Conservation (phyloP, 1,140 invertebrate genomes). For the Cherax destructor region DNA sequence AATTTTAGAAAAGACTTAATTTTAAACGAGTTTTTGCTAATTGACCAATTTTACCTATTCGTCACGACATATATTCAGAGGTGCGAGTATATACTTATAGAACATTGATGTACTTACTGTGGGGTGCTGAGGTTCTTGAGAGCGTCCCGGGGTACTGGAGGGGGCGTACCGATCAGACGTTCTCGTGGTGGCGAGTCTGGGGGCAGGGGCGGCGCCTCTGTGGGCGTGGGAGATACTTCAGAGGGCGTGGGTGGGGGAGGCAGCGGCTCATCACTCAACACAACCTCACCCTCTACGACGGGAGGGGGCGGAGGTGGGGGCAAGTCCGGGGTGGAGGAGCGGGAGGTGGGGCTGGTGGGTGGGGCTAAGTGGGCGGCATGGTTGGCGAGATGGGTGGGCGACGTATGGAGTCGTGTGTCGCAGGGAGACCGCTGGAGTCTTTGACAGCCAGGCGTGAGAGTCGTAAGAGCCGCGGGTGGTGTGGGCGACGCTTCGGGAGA, state of each 20-base stretch:
- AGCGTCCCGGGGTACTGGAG: conserved; percentile 21
- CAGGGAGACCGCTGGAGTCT: conserved; percentile 25
- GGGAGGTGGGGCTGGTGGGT: conserved; percentile 57
- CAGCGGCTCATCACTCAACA: conserved; percentile 72
- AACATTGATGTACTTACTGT: conserved; percentile 37
- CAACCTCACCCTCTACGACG: conserved; percentile 58
- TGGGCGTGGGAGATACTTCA: conserved; percentile 45
- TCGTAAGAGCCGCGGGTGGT: neutral
- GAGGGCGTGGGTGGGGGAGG: conserved; percentile 73
- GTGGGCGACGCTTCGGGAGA: conserved; percentile 42
- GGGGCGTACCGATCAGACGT: conserved; percentile 32
- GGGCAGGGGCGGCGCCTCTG: conserved; percentile 31
- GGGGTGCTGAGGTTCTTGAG: conserved; percentile 26
- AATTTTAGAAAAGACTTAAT: too few relatives aligned
- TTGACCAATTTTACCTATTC: too few relatives aligned
- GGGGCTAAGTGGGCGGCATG: conserved; percentile 50
- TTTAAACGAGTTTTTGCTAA: too few relatives aligned
- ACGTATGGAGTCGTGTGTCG: conserved; percentile 7
- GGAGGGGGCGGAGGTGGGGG: conserved; percentile 68
- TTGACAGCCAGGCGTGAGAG: conserved; percentile 5
- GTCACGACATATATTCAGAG: too few relatives aligned
- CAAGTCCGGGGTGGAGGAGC: conserved; percentile 70
- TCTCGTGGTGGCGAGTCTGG: conserved; percentile 38
- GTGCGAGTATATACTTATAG: neutral
- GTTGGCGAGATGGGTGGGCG: conserved; percentile 53